Conservation (phyloP, 2,888 invertebrate species). For the Acrocera orbiculus region DNA sequence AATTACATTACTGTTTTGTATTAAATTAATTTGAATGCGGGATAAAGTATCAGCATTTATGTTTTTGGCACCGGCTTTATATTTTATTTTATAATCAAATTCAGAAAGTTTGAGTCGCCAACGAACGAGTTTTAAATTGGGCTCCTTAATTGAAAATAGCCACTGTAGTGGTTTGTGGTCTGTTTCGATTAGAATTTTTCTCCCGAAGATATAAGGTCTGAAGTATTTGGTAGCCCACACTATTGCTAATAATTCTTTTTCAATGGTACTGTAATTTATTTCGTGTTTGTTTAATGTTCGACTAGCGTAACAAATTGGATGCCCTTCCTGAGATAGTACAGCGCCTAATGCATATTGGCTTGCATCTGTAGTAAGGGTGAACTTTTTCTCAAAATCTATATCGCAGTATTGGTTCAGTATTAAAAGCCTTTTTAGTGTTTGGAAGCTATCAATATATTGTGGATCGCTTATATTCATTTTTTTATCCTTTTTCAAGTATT, state of each 20-base stretch:
- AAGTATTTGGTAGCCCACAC: conserved; percentile 16
- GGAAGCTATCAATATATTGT: conserved; percentile 3
- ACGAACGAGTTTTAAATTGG: conserved; percentile 14
- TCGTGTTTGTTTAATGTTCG: conserved; percentile 16
- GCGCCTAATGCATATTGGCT: conserved; percentile 15
- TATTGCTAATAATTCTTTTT: conserved; percentile 17
- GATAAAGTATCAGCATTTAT: conserved; percentile 9
- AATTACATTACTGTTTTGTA: background rate
- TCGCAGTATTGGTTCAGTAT: conserved; percentile 5
- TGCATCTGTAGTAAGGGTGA: conserved; percentile 18
- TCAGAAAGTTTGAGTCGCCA: conserved; percentile 18
- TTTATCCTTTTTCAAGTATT: conserved; percentile 8
- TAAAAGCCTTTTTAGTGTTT: conserved; percentile 2
- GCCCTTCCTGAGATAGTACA: conserved; percentile 15
- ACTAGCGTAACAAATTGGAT: conserved; percentile 17
- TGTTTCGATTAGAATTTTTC: conserved; percentile 16
- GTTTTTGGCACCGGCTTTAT: conserved; percentile 12
- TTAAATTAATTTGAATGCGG: background rate
- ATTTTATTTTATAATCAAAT: conserved; percentile 16
- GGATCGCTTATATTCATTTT: conserved; percentile 6
- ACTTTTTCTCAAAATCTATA: conserved; percentile 13
- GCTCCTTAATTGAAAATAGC: conserved; percentile 15
- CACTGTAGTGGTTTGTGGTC: conserved; percentile 19
- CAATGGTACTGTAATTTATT: conserved; percentile 15
- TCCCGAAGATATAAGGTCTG: conserved; percentile 17